A percentile compares a stretch with the other conserved stretches of the same genome.
Conservation (phyloP, 2,888 invertebrate genomes). For the Sphaerophoria rueppellii region DNA sequence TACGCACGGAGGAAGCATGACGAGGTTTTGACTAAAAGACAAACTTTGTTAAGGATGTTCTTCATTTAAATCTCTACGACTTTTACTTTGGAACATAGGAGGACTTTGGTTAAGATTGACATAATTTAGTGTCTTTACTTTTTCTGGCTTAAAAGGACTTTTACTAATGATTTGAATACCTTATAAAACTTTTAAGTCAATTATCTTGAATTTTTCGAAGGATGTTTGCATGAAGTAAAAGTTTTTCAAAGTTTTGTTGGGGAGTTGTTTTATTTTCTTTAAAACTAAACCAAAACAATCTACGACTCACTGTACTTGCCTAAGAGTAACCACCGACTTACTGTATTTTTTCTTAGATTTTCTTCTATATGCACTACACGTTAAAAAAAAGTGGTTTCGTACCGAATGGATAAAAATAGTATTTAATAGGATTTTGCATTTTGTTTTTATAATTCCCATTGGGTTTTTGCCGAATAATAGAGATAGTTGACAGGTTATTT, state of each 20-base stretch:
- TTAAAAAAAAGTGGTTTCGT: too few species aligned
- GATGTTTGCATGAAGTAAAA: slow-evolving; percentile 3
- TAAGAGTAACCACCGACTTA: too few species aligned
- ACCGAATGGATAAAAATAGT: too few species aligned
- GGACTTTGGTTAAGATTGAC: slow-evolving; percentile 40
- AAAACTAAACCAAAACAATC: too few species aligned
- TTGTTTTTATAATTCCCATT: too few species aligned
- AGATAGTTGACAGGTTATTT: too few species aligned
- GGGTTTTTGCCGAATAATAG: too few species aligned
- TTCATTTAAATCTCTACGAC: background rate
- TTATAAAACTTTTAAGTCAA: slow-evolving; percentile 22
- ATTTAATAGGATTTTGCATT: too few species aligned
- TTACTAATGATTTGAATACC: slow-evolving; percentile 40
- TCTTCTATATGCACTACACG: too few species aligned
- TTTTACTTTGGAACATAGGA: background rate
- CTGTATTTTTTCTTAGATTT: too few species aligned
- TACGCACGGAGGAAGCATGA: background rate
- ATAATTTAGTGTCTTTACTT: slow-evolving; percentile 9
- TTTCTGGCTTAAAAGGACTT: background rate
- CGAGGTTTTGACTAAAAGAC: slow-evolving; percentile 7
- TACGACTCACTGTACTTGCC: too few species aligned
- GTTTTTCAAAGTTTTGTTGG: background rate
- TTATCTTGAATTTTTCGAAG: slow-evolving; percentile 18
- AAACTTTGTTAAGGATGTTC: slow-evolving; percentile 31
- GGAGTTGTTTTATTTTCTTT: background rate